Evolutionary conservation across 2,113 vertebrate genomes (phyloP).

Genomic region (Litocranius walleri): DNA sequence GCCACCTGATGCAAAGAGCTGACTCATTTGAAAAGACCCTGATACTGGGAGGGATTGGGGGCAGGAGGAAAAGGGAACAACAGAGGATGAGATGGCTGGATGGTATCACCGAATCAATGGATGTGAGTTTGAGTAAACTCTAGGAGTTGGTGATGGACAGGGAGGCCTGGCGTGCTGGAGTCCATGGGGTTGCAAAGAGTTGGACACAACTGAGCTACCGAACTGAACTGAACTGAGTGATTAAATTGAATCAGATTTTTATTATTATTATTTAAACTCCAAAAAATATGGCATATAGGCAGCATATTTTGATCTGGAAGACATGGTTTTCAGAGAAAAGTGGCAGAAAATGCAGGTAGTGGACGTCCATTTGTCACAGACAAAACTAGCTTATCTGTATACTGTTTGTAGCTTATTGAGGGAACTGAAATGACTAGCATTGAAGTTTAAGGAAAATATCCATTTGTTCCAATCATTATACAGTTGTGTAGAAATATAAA

Average conservation of each 20-base stretch:
- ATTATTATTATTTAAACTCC: neutral
- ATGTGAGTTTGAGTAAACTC: neutral
- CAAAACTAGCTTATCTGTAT: neutral
- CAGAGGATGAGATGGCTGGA: neutral
- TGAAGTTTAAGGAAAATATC: neutral
- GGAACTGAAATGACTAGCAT: neutral
- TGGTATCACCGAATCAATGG: neutral
- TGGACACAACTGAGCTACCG: neutral
- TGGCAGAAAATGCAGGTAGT: neutral
- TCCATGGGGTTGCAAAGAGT: neutral
- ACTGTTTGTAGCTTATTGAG: neutral
- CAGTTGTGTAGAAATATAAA: neutral
- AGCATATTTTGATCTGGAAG: neutral
- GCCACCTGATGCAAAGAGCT: neutral
- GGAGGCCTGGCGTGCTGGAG: fast-evolving
- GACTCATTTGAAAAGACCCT: neutral
- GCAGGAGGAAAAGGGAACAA: fast-evolving
- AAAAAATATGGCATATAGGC: neutral
- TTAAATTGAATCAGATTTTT: neutral
- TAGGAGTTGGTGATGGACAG: fast-evolving
- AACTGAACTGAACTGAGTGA: neutral
- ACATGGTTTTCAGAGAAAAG: neutral
- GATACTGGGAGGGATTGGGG: neutral
- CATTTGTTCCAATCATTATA: neutral
- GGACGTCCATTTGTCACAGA: neutral